A percentile compares a stretch with the other conserved stretches of the same genome.
Evolutionary conservation across 2,888 invertebrate genomes (phyloP).

Genomic region (Acronicta psi): DNA sequence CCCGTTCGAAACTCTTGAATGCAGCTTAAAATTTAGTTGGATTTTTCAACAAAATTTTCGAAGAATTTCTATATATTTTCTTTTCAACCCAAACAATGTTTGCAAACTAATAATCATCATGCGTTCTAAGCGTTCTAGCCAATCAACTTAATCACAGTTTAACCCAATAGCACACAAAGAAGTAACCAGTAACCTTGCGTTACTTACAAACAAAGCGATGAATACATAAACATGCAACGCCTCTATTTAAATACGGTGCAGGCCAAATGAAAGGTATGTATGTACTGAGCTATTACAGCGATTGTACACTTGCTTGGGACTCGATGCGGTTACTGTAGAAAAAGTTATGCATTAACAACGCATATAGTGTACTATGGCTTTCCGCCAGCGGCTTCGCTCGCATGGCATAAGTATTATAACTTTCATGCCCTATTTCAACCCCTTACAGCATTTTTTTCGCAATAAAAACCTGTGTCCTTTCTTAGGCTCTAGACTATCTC

Average conservation of each 20-base stretch:
- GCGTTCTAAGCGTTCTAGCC: conserved; percentile 26
- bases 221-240: conserved; percentile 66
- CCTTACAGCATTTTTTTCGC: too few species aligned
- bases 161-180: conserved; percentile 65
- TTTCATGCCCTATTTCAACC: too few species aligned
- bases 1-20: too few species aligned
- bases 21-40: too few species aligned
- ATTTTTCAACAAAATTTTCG: too few species aligned
- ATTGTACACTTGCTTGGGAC: conserved; percentile 30
- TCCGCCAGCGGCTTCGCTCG: too few species aligned
- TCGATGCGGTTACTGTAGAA: conserved; percentile 9
- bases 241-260: conserved; percentile 50
- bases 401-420: too few species aligned
- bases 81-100: too few species aligned
- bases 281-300: neutral
- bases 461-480: too few species aligned
- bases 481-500: too few species aligned
- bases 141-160: conserved; percentile 54
- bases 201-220: conserved; percentile 63
- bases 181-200: conserved; percentile 65
- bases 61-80: too few species aligned
- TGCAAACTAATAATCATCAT: conserved; percentile 12
- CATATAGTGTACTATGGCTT: too few species aligned
- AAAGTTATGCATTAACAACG: neutral
- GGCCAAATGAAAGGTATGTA: conserved; percentile 41